Base-by-base conservation (phyloP, 2,797 vertebrate genomes). In the Urophycis tenuis region DNA sequence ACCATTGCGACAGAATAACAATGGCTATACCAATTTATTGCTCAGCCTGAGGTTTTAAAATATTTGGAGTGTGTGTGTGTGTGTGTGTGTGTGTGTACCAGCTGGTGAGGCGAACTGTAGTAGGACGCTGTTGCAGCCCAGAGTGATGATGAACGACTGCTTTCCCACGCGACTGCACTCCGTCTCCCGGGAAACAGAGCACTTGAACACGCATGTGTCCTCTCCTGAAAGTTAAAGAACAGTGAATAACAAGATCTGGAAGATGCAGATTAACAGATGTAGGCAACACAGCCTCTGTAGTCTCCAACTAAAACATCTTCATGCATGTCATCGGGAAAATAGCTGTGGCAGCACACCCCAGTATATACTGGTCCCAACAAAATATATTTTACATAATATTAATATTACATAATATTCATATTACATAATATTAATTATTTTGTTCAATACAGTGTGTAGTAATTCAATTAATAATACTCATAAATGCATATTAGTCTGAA, bases 81-180 rank as follows among this genome's bases (percentile, higher is more conserved):
- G 19, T 19, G 19, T n/a, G 19, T 8, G 49, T 36, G 9, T 15
- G 1, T 73, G 33, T 39, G 36, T 90, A 98, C 96, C 96, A 80
- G 89, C 93, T 30, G 95, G 96, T 4, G 96, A 96, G 77, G 96
- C 94, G 64, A 98, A 98, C 88, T 98, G 97, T 83, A 98, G 91
- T 77, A 98, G 95, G 82, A 98, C 96, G 0, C 97, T 98, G 91
- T 96, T 97, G 87, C 95, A 97, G 81, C 96, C 97, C 89, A 97
- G 91, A 0, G 97, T 98, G 91, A 98, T 92, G 91, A 98, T 98
- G 91, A 98, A 98, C 25, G 96, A 97, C 91, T 98, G 97, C 80
- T 98, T 98, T 80, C 97, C 96, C 81, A 98, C 97, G 0, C 97
- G 96, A 87, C 95, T 97, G 91, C 96, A 98, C 90, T 98, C 96